Base-by-base conservation (phyloP, 2,797 vertebrate species). In the Enteromius argenteus region DNA sequence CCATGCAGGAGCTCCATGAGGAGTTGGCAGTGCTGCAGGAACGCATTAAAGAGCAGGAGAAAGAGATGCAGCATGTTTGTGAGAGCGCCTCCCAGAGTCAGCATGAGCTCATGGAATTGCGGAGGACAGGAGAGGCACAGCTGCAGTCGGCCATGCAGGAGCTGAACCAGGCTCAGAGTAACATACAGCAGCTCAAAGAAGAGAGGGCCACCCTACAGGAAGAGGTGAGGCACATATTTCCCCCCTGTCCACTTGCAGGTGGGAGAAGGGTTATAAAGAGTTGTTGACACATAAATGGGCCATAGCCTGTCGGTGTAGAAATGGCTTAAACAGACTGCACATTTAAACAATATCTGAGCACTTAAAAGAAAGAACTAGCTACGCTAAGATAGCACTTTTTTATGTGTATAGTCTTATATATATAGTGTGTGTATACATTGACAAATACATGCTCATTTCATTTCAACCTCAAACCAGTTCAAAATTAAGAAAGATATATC, bases 161-260 rank as follows among this genome's bases (percentile, higher is more conserved):
- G 81, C 91, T 96, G 90, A 94, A 93, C 89, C 93, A 90, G 89
- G 85, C 93, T 58, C 91, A 87, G 79, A 90, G 93, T 86, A 93
- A 94, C 37, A 90, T 95, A 42, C 89, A 93, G 46, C 93, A 93
- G 27, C 92, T 95, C 90, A 93, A 87, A 51, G 91, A 93, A 89
- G 94, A 89, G 7, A 93, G 95, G 74, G 87, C 87, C 86, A 90
- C 91, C 85, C 92, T 95, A 67, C 94, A 94, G 81, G 90, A 96
- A 76, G 95, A 98, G 96, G 97, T 97, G 94, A 88, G 78, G 23
- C 39, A 69, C 35, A 37, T 35, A 19, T 60, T 0, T 21, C 39
- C 58, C 37, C n/a, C 1, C 53, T 14, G 23, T n/a, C 27, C 14
- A 19, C 58, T 32, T 8, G 32, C 5, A 74, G 19, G 10, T 37